phyloP scores from a whole-genome alignment of 2,797 vertebrate genomes.

The Hypotaenidia philippensis region DNA sequence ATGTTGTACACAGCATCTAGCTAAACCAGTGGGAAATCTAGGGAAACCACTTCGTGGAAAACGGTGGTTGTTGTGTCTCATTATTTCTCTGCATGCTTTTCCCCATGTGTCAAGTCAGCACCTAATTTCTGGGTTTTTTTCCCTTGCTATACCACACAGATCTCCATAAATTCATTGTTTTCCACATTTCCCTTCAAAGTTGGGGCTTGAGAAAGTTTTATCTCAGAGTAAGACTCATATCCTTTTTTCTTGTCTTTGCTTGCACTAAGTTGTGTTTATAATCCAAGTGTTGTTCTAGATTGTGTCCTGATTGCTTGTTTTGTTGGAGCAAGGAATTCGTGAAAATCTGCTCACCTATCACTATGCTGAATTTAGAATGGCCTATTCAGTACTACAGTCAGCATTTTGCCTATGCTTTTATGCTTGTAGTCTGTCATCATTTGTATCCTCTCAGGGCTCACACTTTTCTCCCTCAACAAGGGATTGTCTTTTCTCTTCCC shows the following conservation, averaged over 20 bases:
- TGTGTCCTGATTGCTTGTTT: not conserved
- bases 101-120: not conserved
- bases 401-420: not conserved
- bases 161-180: not conserved
- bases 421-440: not conserved
- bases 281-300: not conserved
- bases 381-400: not conserved
- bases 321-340: not conserved
- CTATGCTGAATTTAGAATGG: conserved; percentile 3
- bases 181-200: not conserved
- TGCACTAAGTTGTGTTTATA: not conserved
- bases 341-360: not conserved
- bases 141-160: not conserved
- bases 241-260: not conserved
- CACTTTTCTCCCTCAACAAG: not conserved
- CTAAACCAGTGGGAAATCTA: not conserved
- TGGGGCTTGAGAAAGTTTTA: not conserved
- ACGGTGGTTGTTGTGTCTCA: not conserved
- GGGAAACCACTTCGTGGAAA: not conserved
- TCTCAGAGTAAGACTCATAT: not conserved
- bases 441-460: not conserved
- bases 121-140: not conserved
- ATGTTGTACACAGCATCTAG: not conserved
- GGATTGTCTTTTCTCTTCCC: not conserved
- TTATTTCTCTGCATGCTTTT: not conserved